Evolutionary conservation across 2,888 invertebrate species (phyloP).

Genomic region (Amphipyra berbera): DNA sequence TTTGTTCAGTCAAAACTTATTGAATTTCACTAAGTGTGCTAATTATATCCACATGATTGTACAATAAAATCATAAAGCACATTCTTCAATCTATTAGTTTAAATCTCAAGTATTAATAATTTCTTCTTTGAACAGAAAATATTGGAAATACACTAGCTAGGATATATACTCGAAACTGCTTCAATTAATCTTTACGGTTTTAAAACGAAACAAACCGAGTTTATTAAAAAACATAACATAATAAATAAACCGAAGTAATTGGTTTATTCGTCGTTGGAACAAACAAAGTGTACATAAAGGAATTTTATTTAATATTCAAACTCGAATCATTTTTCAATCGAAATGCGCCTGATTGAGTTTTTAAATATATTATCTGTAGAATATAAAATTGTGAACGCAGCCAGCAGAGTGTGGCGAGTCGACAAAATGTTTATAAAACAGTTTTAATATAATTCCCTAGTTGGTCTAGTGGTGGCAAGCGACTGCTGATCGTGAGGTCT

Average conservation of each 20-base stretch:
- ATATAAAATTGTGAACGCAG: conserved; percentile 13
- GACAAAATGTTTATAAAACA: conserved; percentile 12
- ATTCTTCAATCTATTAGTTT: neutral
- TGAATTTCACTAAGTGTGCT: neutral
- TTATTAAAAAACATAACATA: conserved; percentile 35
- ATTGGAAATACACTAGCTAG: too few relatives aligned
- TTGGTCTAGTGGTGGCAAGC: too few relatives aligned
- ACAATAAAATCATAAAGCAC: neutral
- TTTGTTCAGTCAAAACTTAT: too few relatives aligned
- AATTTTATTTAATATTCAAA: conserved; percentile 60
- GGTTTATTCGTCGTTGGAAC: conserved; percentile 44
- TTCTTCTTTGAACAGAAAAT: neutral
- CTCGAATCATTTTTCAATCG: conserved; percentile 44
- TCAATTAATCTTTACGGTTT: conserved; percentile 34
- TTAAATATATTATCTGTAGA: conserved; percentile 45
- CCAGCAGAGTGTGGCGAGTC: conserved; percentile 13
- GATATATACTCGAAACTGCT: conserved; percentile 4
- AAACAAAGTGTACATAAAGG: conserved; percentile 47
- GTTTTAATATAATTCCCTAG: too few relatives aligned
- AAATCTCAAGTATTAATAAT: neutral
- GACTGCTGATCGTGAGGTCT: too few relatives aligned
- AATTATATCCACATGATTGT: neutral
- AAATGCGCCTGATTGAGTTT: conserved; percentile 50
- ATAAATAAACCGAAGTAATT: conserved; percentile 49
- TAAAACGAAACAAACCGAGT: conserved; percentile 16